A percentile compares a stretch with the other conserved stretches of the same genome.
These are phyloP conservation scores for Azemiops feae DNA, from an alignment of 2,113 vertebrate species.

Conservation along the genomic window DNA sequence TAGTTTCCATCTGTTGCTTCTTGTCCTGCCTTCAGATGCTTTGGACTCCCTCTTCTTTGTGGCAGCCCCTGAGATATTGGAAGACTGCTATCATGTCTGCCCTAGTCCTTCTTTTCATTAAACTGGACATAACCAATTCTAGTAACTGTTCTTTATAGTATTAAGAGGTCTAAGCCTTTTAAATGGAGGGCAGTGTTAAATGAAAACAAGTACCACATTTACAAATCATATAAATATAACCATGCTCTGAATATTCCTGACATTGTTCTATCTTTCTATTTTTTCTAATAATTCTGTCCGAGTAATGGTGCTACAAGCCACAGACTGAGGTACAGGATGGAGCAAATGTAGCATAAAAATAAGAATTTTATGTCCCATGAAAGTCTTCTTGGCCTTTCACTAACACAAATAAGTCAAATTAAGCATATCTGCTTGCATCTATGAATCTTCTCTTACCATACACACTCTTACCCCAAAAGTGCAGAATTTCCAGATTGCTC, in stretches of 20 bases:
- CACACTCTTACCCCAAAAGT: background rate
- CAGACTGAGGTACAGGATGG: background rate
- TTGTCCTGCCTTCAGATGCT: too few species aligned
- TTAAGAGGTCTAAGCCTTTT: background rate
- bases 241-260: background rate
- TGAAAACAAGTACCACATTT: background rate
- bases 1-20: too few species aligned
- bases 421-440: background rate
- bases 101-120: background rate
- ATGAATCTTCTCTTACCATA: background rate
- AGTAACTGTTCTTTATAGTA: background rate
- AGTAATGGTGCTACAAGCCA: background rate
- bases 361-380: background rate
- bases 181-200: background rate
- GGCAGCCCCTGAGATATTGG: background rate
- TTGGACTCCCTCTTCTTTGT: background rate
- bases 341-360: background rate
- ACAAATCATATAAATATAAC: background rate
- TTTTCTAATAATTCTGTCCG: background rate
- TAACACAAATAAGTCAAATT: background rate
- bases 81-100: background rate
- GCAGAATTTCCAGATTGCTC: background rate
- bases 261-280: background rate
- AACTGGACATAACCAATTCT: background rate
- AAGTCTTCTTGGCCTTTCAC: background rate